These are phyloP conservation scores for Copsychus sechellarum DNA, from an alignment of 2,113 vertebrate genomes.

Conservation along the genomic window DNA sequence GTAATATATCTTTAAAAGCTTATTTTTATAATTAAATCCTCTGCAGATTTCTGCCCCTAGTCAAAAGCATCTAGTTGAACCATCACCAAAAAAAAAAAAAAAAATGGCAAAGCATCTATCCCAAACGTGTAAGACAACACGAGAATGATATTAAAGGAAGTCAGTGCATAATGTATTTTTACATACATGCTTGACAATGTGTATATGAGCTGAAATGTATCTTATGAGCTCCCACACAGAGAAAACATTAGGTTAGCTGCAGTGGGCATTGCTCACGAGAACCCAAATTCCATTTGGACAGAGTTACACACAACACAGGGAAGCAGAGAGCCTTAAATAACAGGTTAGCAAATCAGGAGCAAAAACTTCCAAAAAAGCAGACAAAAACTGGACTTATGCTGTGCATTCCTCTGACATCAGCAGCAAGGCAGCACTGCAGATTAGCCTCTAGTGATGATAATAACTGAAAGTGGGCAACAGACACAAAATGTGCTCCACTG, in stretches of 20 bases:
- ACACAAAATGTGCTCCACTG: not conserved
- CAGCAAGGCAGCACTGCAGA: not conserved
- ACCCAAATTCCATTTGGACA: not conserved
- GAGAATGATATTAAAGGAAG: not conserved
- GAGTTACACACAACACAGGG: not conserved
- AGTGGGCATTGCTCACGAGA: not conserved
- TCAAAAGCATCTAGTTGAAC: not conserved
- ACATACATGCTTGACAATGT: not conserved
- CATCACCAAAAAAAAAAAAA: not conserved
- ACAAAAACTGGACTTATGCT: not conserved
- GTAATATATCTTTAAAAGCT: not conserved
- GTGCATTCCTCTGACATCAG: accelerated
- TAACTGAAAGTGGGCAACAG: not conserved
- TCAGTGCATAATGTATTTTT: not conserved
- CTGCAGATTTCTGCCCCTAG: not conserved
- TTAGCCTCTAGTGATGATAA: not conserved
- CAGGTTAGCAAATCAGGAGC: not conserved
- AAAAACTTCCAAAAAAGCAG: not conserved
- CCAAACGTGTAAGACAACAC: not conserved
- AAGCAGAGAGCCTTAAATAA: not conserved
- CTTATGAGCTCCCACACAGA: not conserved
- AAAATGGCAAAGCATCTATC: not conserved
- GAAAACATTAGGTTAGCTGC: accelerated
- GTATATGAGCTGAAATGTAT: not conserved
- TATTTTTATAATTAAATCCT: not conserved